Evolutionary conservation across 2,888 invertebrate genomes (phyloP), one percentile per base, ranked within the genome.

Genomic region (Tachina fera): DNA sequence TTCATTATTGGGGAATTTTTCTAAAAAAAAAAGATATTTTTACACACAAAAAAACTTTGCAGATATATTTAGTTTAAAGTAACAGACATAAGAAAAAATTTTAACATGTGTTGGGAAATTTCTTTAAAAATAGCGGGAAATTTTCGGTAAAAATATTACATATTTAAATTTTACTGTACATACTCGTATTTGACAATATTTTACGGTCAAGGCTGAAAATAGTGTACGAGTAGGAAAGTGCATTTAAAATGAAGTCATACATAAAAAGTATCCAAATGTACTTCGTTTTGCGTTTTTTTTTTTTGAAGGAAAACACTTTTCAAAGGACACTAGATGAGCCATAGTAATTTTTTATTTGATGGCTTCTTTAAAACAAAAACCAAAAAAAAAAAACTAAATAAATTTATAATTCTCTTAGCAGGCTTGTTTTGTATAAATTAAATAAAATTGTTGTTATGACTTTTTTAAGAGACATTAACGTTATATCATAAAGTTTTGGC

Each of bases 191-290:
- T 45, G 39, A 39, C 47, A 41, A 14, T 14, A 39, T 60, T 61
- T n/a, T 51, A 63, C 41, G 74, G 74, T 74, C 74, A 74, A 74
- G 74, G 74, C 51, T 74, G 41, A 16, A 51, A 14, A 43, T n/a
- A 16, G 10, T 53, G 45, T 45, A 43, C 1, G 9, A 9, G 45
- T 45, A 43, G 3, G 9, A 9, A 41, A 41, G 13, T 39, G 19
- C 56, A 71, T n/a, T 45, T 49, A 11, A 61, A 61, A 47, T 74
- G 14, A 47, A 61, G 49, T 61, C 72, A 61, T 61, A 41, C 11
- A 45, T 47, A 45, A 58, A 58, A 58, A 31, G 31, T 22, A 71
- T 49, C 10, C 4, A 19, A 68, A n/a, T 31, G 11, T n/a, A 16
- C 16, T 61, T n/a, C 10, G 0, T 39, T 43, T 9, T 11, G 10